phyloP scores from a whole-genome alignment of 2,888 invertebrate genomes.

The Drosophila demipolita region DNA sequence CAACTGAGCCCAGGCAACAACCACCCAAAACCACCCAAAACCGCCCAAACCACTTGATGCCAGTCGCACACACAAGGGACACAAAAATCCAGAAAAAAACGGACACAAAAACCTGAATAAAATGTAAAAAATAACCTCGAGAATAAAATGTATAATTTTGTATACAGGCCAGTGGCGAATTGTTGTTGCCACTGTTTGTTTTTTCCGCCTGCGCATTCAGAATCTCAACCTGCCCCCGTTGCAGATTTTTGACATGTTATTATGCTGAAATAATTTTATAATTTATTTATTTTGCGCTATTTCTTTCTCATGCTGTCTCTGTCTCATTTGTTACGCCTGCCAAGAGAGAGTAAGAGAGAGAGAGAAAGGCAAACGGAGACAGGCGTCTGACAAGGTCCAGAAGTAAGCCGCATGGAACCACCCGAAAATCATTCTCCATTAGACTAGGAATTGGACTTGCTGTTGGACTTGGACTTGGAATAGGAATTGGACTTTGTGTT shows the following conservation, averaged over 20 bases:
- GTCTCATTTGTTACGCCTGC: constrained; percentile 67
- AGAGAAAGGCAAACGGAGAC: constrained; percentile 13
- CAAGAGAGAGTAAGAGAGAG: constrained; percentile 41
- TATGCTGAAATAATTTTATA: constrained; percentile 85
- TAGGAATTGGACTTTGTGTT: background rate
- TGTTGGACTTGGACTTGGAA: background rate
- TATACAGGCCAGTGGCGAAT: constrained; percentile 53
- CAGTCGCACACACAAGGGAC: constrained; percentile 53
- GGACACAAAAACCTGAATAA: constrained; percentile 51
- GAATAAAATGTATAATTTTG: constrained; percentile 69
- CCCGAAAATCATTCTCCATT: constrained; percentile 22
- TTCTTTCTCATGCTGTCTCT: constrained; percentile 6
- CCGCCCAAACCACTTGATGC: constrained; percentile 61
- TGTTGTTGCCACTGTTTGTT: constrained; percentile 74
- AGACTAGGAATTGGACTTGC: constrained; percentile 6
- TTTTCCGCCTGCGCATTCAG: constrained; percentile 34
- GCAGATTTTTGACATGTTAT: constrained; percentile 82
- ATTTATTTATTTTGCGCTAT: constrained; percentile 81
- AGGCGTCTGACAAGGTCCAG: constrained; percentile 38
- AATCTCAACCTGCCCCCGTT: constrained; percentile 15
- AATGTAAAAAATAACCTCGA: constrained; percentile 72
- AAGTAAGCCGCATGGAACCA: constrained; percentile 4
- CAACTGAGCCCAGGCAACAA: constrained; percentile 32
- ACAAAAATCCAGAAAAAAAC: background rate
- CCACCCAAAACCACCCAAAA: constrained; percentile 35